Conservation (phyloP, 1,140 invertebrate species). For the Ericerus pela region DNA sequence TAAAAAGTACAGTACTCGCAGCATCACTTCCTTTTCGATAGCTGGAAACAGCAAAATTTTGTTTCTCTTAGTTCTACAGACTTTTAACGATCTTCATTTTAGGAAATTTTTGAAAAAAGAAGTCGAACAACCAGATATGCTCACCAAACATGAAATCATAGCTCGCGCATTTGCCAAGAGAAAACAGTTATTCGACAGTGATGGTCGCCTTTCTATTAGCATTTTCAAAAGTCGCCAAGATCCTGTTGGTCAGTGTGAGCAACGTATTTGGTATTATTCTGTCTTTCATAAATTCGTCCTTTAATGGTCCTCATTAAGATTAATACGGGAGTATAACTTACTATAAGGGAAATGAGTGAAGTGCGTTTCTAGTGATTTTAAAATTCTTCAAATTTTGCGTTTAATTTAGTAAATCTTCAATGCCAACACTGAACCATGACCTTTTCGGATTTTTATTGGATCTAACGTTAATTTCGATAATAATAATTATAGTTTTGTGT, state of each 20-base stretch:
- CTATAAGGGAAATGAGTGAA: no score
- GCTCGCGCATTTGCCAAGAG: conserved; percentile 75
- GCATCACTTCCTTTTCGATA: no score
- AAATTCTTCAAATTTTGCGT: no score
- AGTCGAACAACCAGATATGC: conserved; percentile 49
- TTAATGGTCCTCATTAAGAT: not conserved
- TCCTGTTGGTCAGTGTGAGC: conserved; percentile 51
- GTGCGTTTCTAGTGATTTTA: no score
- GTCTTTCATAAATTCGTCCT: not conserved
- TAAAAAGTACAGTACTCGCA: conserved; percentile 51
- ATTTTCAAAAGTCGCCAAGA: conserved; percentile 72
- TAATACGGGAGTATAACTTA: not conserved
- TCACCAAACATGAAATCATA: conserved; percentile 80
- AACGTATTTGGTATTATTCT: not conserved
- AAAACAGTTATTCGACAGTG: conserved; percentile 61
- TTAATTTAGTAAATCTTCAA: no score
- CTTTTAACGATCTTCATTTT: no score
- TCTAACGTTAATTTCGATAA: no score
- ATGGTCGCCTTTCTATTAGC: conserved; percentile 67
- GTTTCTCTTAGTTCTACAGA: no score
- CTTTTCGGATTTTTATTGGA: no score
- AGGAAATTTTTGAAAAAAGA: conserved; percentile 37
- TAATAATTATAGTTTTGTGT: no score
- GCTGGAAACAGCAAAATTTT: no score
- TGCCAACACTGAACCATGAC: no score